Conservation (phyloP, 2,113 vertebrate genomes). For the Sturnus vulgaris region DNA sequence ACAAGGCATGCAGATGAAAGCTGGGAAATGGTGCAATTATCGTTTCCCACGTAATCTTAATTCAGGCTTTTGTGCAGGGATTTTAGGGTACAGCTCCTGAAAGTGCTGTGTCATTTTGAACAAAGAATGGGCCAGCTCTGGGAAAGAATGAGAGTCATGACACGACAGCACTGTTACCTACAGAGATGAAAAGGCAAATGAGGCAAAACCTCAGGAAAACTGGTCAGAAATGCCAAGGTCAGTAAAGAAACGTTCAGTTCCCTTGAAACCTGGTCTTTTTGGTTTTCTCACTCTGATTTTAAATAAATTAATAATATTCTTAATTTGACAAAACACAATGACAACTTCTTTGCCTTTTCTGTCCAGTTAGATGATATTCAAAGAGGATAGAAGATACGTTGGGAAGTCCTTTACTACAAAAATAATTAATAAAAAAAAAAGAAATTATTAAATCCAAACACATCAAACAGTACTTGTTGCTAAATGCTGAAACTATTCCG, state of each 20-base stretch:
- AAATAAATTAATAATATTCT: not conserved
- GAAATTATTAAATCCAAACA: not conserved
- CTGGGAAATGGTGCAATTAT: constrained; percentile 30
- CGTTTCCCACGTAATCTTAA: not conserved
- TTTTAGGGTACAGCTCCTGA: constrained; percentile 7
- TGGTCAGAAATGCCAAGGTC: not conserved
- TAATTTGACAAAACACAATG: not conserved
- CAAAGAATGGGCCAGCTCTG: not conserved
- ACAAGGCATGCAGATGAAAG: constrained; percentile 17
- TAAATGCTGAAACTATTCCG: not conserved
- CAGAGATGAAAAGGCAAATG: not conserved
- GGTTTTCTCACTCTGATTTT: not conserved
- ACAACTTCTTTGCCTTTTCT: not conserved
- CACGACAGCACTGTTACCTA: not conserved
- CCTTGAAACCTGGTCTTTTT: not conserved
- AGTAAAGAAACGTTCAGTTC: not conserved
- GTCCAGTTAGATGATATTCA: not conserved
- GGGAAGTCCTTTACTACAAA: not conserved
- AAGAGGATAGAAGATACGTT: not conserved
- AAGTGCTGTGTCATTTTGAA: not conserved
- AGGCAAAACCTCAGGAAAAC: not conserved
- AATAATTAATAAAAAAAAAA: not conserved
- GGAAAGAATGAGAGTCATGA: not conserved
- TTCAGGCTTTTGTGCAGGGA: not conserved
- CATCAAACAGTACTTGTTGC: not conserved